Evolutionary conservation across 2,888 invertebrate species (phyloP), one percentile per base, ranked within the genome.

Genomic region (Ecliptopera silaceata): DNA sequence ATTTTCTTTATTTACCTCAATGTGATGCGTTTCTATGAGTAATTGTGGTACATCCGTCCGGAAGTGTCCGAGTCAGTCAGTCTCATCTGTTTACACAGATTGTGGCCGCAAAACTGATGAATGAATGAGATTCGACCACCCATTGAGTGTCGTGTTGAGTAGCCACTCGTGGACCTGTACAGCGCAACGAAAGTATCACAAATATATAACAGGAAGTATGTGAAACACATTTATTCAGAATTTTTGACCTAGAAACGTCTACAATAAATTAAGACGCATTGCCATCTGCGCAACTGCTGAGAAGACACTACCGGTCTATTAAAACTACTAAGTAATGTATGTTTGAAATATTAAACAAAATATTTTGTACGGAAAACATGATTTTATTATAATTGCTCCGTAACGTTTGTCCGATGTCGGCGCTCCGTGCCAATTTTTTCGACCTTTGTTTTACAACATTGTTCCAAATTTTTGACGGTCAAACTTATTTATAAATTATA

Each of bases 391-490:
- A 80, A 82, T 80, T 78, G 77, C 42, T 47, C 45, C 17, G 45
- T 54, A 47, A 46, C 64, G 68, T 73, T 63, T 65, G 74, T 26
- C 32, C 75, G 72, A 71, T 72, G 79, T 65, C 66, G 54, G 64
- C 66, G 63, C 41, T 69, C 67, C 75, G 80, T 86, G 90, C 90
- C 89, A 89, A 75, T 86, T 88, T 85, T 86, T 80, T 82, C 68
- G 81, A 79, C 86, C 87, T 88, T 80, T 81, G 74, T 75, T 79
- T 77, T 78, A 80, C 72, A 79, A 77, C 77, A 77, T 77, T 81
- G 85, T 81, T 84, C 85, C 74, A 80, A 74, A 80, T 86, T 79
- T 81, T 82, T 85, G 84, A 84, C 80, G 85, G 86, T 82, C 88
- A 83, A 36, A 79, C 74, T 80, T 86, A 86, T 86, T 86, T 88